phyloP scores from a whole-genome alignment of 1,140 invertebrate genomes.

The Leptopilina clavipes region DNA sequence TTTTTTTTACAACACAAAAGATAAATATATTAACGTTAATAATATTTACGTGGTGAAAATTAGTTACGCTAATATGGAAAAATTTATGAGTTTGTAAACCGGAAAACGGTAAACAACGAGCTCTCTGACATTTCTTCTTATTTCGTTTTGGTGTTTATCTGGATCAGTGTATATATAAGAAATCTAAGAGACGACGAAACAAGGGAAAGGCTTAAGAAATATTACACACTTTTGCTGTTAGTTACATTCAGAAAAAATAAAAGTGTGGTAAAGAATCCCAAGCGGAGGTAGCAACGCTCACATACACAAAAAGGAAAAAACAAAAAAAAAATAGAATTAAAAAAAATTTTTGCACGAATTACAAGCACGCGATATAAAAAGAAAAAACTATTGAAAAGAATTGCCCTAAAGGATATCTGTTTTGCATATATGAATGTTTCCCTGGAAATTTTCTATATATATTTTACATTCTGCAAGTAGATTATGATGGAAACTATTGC shows the following conservation, averaged over 20 bases:
- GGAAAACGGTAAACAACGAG: constrained; percentile 23
- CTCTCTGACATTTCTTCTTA: not conserved
- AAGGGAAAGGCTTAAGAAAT: not conserved
- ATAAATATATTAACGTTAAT: not conserved
- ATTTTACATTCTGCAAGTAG: not conserved
- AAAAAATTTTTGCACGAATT: constrained; percentile 5
- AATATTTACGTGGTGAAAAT: not conserved
- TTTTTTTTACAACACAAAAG: not conserved
- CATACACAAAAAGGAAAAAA: too few species aligned
- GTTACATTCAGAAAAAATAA: not conserved
- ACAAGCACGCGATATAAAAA: constrained; percentile 14
- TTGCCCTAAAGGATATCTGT: not conserved
- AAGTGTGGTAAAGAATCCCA: constrained; percentile 10
- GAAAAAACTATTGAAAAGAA: constrained; percentile 1
- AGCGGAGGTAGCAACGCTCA: not conserved
- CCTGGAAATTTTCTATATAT: not conserved
- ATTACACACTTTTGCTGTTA: not conserved
- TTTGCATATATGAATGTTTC: constrained; percentile 23
- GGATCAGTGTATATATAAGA: constrained; percentile 11
- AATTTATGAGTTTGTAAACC: not conserved
- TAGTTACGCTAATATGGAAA: not conserved
- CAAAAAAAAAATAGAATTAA: not conserved
- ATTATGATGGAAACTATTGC: not conserved
- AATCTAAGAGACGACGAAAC: constrained; percentile 8
- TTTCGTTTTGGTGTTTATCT: not conserved